Evolutionary conservation across 1,140 invertebrate species (phyloP).

Genomic region (Cydia strobilella): DNA sequence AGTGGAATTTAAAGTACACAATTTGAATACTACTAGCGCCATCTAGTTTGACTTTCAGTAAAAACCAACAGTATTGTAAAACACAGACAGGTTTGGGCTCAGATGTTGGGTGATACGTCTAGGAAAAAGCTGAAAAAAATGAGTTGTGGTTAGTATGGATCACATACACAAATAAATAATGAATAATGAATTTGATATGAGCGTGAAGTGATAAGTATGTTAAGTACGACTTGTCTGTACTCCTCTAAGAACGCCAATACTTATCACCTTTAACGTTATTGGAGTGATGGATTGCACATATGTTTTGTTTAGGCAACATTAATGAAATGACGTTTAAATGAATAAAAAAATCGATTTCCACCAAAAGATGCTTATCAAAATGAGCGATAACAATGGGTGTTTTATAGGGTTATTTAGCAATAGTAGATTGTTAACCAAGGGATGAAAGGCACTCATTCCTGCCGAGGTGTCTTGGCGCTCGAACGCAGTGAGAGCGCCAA

Average conservation of each 20-base stretch:
- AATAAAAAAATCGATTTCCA: neutral
- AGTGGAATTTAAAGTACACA: neutral
- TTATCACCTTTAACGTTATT: neutral
- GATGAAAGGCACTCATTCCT: too few relatives aligned
- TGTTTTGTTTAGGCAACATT: neutral
- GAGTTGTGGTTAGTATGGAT: neutral
- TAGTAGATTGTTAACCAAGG: too few relatives aligned
- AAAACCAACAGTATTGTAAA: neutral
- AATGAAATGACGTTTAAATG: neutral
- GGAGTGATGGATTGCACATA: neutral
- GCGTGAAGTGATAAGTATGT: too few relatives aligned
- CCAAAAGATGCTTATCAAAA: neutral
- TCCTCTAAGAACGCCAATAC: too few relatives aligned
- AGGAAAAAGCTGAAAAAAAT: constrained; percentile 29
- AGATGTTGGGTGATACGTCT: constrained; percentile 1
- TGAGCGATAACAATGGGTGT: neutral
- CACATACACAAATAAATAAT: too few relatives aligned
- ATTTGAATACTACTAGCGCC: neutral
- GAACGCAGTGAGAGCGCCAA: too few relatives aligned
- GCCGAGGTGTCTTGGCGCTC: too few relatives aligned
- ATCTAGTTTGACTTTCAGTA: constrained; percentile 17
- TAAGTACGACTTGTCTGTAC: too few relatives aligned
- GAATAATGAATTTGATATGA: too few relatives aligned
- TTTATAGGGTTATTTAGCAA: neutral
- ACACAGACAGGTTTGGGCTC: neutral